A percentile compares a stretch with the other conserved stretches of the same genome.
phyloP scores from a whole-genome alignment of 2,113 vertebrate species.

The Thermophis baileyi region DNA sequence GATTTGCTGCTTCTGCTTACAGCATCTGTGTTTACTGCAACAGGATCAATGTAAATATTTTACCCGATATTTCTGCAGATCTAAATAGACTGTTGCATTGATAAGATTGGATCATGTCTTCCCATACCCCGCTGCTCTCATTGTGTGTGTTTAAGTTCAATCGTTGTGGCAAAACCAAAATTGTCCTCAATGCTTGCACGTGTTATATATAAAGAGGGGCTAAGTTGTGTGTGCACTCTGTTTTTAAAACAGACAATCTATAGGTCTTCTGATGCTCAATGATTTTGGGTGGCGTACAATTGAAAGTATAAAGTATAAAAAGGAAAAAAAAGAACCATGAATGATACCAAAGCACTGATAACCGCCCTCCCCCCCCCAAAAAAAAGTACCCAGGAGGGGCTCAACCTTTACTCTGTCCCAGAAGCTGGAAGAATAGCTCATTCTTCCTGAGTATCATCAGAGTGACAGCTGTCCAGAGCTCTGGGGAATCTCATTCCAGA shows the following conservation, averaged over 20 bases:
- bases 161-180: slow-evolving; percentile 70
- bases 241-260: not conserved
- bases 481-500: not conserved
- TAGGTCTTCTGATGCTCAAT: not conserved
- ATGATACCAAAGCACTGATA: not conserved
- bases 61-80: slow-evolving; percentile 46
- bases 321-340: not conserved
- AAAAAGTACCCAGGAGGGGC: not conserved
- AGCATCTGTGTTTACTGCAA: not conserved
- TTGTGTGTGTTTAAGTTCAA: slow-evolving; percentile 46
- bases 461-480: not conserved
- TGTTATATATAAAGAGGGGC: slow-evolving; percentile 23
- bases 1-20: slow-evolving; percentile 40
- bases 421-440: not conserved
- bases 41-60: slow-evolving; percentile 21
- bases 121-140: slow-evolving; percentile 22
- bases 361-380: accelerated
- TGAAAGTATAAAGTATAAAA: not conserved
- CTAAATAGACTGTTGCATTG: slow-evolving; percentile 55
- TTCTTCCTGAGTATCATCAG: not conserved
- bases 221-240: slow-evolving; percentile 28
- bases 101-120: slow-evolving; percentile 50
- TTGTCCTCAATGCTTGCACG: slow-evolving; percentile 29
- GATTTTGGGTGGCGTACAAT: not conserved
- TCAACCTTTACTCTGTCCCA: not conserved